These are phyloP conservation scores for Bombus picipes DNA, from an alignment of 1,140 invertebrate genomes.

Conservation along the genomic window DNA sequence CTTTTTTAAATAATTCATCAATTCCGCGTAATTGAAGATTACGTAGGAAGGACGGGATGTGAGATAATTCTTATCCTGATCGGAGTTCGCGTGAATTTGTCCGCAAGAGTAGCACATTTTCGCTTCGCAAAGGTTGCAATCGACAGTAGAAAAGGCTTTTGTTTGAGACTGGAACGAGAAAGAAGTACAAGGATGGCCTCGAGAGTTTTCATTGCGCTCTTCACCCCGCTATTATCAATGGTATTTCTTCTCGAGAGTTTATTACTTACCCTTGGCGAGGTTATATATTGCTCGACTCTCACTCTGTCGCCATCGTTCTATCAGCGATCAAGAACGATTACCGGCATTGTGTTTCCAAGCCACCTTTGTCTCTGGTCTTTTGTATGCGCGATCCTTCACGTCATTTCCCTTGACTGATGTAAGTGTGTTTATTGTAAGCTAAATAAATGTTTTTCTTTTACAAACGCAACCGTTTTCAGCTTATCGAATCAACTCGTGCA, in stretches of 20 bases:
- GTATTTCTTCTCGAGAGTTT: constrained; percentile 64
- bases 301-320: constrained; percentile 63
- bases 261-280: constrained; percentile 59
- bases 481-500: neutral
- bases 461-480: constrained; percentile 18
- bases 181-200: constrained; percentile 32
- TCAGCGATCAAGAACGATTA: constrained; percentile 62
- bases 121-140: neutral
- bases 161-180: constrained; percentile 26
- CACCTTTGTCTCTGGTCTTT: constrained; percentile 58
- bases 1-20: too few relatives aligned
- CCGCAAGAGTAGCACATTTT: neutral
- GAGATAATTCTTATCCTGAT: neutral
- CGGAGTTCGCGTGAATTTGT: neutral
- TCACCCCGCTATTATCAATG: constrained; percentile 57
- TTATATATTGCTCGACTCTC: constrained; percentile 63
- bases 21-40: neutral
- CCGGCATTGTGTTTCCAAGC: constrained; percentile 54
- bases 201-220: constrained; percentile 43
- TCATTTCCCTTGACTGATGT: constrained; percentile 68
- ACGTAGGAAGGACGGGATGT: neutral
- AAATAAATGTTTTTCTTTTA: constrained; percentile 24
- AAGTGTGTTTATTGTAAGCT: constrained; percentile 60
- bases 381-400: constrained; percentile 61
- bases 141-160: constrained; percentile 41